Conservation (phyloP, 2,888 invertebrate genomes). For the Ichneumoninae sp. region DNA sequence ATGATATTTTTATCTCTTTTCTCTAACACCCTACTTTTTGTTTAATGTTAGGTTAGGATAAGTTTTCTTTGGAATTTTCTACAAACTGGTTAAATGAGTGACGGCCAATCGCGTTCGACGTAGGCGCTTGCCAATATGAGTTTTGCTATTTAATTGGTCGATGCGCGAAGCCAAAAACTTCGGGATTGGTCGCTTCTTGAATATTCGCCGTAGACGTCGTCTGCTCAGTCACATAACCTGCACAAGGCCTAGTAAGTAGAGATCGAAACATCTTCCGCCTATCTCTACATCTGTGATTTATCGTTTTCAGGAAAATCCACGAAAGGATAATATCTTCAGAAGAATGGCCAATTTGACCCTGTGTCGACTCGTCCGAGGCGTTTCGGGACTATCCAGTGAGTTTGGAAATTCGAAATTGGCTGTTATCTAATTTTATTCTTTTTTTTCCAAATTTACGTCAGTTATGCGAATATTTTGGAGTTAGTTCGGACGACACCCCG, state of each 20-base stretch:
- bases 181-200: background rate
- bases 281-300: constrained; percentile 33
- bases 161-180: background rate
- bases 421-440: constrained; percentile 58
- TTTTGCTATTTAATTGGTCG: background rate
- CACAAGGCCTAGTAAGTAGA: background rate
- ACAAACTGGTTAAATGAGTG: background rate
- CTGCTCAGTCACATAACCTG: constrained; percentile 56
- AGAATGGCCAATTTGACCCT: constrained; percentile 66
- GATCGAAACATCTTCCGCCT: constrained; percentile 2
- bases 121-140: background rate
- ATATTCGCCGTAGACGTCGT: constrained; percentile 39
- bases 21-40: background rate
- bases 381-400: constrained; percentile 64
- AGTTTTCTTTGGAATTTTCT: background rate
- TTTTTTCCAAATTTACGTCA: background rate
- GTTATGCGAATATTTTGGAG: constrained; percentile 6
- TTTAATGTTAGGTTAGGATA: background rate
- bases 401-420: background rate
- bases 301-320: constrained; percentile 3
- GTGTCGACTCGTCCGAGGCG: constrained; percentile 59
- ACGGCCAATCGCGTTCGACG: background rate
- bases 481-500: background rate
- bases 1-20: constrained; percentile 25
- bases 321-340: background rate